Conservation (phyloP, 2,113 vertebrate genomes). For the Macquaria australasica region DNA sequence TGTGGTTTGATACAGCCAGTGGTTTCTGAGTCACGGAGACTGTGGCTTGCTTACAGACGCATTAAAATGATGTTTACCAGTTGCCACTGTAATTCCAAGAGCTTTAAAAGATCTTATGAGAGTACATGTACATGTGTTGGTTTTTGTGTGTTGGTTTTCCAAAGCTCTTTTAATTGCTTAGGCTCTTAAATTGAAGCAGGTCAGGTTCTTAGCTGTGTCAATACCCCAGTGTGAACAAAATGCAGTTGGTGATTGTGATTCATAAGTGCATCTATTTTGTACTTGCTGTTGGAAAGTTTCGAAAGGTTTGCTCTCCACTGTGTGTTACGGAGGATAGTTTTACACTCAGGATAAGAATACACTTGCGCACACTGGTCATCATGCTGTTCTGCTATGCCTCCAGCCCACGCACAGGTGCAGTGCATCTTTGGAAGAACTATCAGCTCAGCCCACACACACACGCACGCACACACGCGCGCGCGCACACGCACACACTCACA, state of each 20-base stretch:
- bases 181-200: neutral
- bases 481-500: constrained; percentile 8
- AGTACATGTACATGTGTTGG: neutral
- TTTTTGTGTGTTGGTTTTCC: neutral
- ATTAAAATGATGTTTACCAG: neutral
- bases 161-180: neutral
- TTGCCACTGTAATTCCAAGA: neutral
- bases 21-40: constrained; percentile 23
- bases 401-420: constrained; percentile 74
- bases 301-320: constrained; percentile 12
- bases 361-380: constrained; percentile 45
- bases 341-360: constrained; percentile 60
- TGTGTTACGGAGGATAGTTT: constrained; percentile 24
- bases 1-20: constrained; percentile 22
- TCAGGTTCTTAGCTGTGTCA: neutral
- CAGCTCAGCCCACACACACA: constrained; percentile 41
- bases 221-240: neutral
- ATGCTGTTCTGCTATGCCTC: constrained; percentile 60
- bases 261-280: neutral
- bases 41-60: neutral
- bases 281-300: constrained; percentile 33
- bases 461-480: constrained; percentile 11
- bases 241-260: neutral
- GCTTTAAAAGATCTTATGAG: constrained; percentile 1
- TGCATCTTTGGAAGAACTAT: constrained; percentile 60